Percentiles rank a stretch among this genome's conserved stretches.
phyloP scores from a whole-genome alignment of 2,888 invertebrate genomes.

The Parthenolecanium corni region DNA sequence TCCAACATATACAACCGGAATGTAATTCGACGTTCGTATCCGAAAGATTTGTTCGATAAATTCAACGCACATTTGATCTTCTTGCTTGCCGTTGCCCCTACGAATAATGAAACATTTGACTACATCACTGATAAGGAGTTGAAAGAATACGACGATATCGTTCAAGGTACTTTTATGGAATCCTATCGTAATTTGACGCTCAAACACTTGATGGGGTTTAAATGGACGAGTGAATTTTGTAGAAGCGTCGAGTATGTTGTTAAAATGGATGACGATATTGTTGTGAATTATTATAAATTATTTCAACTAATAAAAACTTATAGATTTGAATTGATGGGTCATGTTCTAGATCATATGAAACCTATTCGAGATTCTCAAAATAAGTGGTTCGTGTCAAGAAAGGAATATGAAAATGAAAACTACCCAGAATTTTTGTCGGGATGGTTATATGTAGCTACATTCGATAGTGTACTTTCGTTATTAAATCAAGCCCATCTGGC shows the following conservation, averaged over 20 bases:
- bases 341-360: slow-evolving; percentile 50
- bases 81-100: slow-evolving; percentile 46
- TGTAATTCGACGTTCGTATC: slow-evolving; percentile 56
- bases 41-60: slow-evolving; percentile 45
- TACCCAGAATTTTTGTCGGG: slow-evolving; percentile 73
- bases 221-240: slow-evolving; percentile 59
- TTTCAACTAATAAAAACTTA: slow-evolving; percentile 38
- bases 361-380: slow-evolving; percentile 55
- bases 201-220: slow-evolving; percentile 69
- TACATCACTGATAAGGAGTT: slow-evolving; percentile 51
- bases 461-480: slow-evolving; percentile 49
- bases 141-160: slow-evolving; percentile 51
- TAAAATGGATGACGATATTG: slow-evolving; percentile 73
- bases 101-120: slow-evolving; percentile 43
- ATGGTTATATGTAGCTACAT: slow-evolving; percentile 69
- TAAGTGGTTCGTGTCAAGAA: slow-evolving; percentile 65
- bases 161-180: slow-evolving; percentile 66
- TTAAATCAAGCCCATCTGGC: slow-evolving; percentile 45
- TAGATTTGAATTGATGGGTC: slow-evolving; percentile 48
- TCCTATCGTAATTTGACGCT: slow-evolving; percentile 68
- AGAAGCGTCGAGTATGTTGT: slow-evolving; percentile 50
- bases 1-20: slow-evolving; percentile 58
- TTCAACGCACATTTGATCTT: slow-evolving; percentile 55
- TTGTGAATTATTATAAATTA: slow-evolving; percentile 54
- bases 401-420: slow-evolving; percentile 48